Percentiles rank a stretch among this genome's conserved stretches.
These are phyloP conservation scores for Tetragonisca angustula DNA, from an alignment of 2,888 invertebrate species.

Conservation along the genomic window DNA sequence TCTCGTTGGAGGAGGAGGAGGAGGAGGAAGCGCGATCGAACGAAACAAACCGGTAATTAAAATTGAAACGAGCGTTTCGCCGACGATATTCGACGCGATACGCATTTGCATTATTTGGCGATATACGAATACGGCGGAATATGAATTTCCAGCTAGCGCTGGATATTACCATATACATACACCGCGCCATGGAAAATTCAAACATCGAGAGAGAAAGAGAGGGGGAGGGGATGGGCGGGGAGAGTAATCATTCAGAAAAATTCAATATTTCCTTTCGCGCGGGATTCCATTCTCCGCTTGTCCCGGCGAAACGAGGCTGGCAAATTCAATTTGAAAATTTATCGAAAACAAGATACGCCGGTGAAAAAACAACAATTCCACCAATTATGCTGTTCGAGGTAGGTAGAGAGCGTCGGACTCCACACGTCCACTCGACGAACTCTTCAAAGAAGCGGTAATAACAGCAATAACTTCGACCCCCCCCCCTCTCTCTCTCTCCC, in stretches of 20 bases:
- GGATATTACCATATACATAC: background rate
- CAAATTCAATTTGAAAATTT: background rate
- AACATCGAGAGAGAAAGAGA: background rate
- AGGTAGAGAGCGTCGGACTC: too few species aligned
- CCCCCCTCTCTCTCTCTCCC: too few species aligned
- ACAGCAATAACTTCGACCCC: background rate
- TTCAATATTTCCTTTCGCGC: background rate
- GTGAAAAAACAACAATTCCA: background rate
- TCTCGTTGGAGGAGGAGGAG: too few species aligned
- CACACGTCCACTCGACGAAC: background rate
- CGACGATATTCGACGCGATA: background rate
- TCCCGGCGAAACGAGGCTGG: background rate
- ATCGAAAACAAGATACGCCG: background rate
- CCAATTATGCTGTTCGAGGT: background rate
- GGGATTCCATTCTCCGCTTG: background rate
- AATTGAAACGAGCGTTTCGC: background rate
- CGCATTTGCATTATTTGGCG: background rate
- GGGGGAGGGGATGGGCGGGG: too few species aligned
- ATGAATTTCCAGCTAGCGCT: background rate
- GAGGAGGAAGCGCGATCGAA: background rate
- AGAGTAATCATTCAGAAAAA: background rate
- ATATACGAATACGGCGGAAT: background rate
- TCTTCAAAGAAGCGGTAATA: constrained; percentile 25
- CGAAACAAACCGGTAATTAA: background rate
- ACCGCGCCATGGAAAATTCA: background rate